phyloP scores from a whole-genome alignment of 2,113 vertebrate species.

The Corythornis madagascariensis region DNA sequence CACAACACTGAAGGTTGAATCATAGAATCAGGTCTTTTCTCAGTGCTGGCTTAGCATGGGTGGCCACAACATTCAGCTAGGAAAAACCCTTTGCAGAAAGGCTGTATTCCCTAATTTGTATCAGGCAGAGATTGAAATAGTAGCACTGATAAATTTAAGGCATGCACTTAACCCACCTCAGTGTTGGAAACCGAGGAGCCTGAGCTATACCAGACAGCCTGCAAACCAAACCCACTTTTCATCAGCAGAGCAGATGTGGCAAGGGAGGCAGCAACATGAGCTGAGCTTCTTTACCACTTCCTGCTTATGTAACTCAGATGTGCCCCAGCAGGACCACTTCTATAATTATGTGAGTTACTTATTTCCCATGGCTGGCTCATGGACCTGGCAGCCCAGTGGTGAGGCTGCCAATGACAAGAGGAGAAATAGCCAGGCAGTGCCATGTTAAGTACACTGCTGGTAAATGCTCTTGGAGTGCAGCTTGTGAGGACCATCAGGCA shows the following conservation, averaged over 20 bases:
- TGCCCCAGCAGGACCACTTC: slow-evolving; percentile 29
- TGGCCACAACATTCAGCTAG: background rate
- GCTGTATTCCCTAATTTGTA: background rate
- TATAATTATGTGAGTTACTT: background rate
- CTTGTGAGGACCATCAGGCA: background rate
- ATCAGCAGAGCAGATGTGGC: background rate
- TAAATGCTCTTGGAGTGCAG: background rate
- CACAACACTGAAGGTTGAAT: background rate
- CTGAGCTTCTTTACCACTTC: slow-evolving; percentile 55
- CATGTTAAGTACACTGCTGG: background rate
- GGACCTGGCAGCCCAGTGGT: background rate
- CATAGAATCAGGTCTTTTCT: background rate
- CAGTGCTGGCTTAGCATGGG: background rate
- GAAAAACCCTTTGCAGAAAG: background rate
- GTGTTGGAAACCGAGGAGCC: background rate
- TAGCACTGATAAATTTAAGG: background rate
- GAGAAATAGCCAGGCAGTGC: background rate
- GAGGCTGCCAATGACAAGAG: background rate
- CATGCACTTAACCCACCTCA: background rate
- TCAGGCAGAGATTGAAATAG: background rate
- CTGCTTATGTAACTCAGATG: slow-evolving; percentile 28
- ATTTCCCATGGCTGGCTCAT: background rate
- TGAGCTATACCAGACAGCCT: background rate
- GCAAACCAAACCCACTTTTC: slow-evolving; percentile 10
- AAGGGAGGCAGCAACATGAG: slow-evolving; percentile 39